These are phyloP conservation scores for Agelas oroides DNA, from an alignment of 37 sponge, comb jelly and placozoan species.

Conservation along the genomic window DNA sequence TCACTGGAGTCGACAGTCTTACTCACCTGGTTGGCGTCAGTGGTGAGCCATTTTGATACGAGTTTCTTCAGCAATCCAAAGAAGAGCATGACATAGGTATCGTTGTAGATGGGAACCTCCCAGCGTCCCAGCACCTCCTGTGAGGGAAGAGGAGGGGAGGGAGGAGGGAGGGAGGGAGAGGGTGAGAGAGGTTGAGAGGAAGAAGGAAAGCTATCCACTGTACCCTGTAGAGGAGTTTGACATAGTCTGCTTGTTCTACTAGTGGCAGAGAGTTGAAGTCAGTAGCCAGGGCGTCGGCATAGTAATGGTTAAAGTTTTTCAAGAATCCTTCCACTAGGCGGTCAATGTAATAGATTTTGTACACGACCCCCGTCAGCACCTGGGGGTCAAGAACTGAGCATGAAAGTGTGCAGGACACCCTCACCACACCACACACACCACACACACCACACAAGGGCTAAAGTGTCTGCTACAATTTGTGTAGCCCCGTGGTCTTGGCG, in stretches of 20 bases:
- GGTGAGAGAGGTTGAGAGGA: too few relatives aligned
- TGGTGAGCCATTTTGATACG: conserved; percentile 52
- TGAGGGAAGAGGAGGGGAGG: background rate
- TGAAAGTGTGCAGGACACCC: background rate
- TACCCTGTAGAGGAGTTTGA: conserved; percentile 76
- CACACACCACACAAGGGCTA: too few relatives aligned
- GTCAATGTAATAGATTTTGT: conserved; percentile 81
- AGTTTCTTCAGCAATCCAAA: conserved; percentile 88
- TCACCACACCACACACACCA: background rate
- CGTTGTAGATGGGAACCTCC: conserved; percentile 86
- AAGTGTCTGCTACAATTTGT: too few relatives aligned
- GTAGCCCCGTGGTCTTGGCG: background rate
- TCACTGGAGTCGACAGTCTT: too few relatives aligned
- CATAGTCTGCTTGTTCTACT: conserved; percentile 63
- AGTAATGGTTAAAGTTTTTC: conserved; percentile 73
- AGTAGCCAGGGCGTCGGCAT: conserved; percentile 61
- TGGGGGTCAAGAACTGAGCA: too few relatives aligned
- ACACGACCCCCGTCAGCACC: background rate
- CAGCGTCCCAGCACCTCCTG: conserved; percentile 82
- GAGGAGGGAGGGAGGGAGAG: background rate
- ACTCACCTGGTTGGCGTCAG: conserved; percentile 28
- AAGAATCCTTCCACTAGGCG: conserved; percentile 75
- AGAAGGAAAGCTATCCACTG: too few relatives aligned
- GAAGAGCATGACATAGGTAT: conserved; percentile 91
- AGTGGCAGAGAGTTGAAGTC: conserved; percentile 72